Conservation (phyloP, 2,797 vertebrate species). For the Spea hammondii region DNA sequence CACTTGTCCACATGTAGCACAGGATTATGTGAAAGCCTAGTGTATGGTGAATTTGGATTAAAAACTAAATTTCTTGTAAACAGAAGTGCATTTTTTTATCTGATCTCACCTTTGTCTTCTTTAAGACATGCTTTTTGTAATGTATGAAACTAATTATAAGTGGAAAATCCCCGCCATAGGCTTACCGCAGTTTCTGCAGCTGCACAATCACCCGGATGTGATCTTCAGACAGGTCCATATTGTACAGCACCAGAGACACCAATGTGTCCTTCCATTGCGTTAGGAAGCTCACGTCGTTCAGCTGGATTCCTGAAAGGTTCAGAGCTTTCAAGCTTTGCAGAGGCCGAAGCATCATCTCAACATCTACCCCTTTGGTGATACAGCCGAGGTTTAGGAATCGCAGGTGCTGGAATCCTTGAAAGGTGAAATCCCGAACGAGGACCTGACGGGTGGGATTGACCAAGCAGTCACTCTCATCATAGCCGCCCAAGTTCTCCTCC, state of each 20-base stretch:
- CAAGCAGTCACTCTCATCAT: slow-evolving; percentile 76
- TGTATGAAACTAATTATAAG: too few species aligned
- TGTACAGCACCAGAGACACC: slow-evolving; percentile 92
- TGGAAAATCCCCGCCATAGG: neutral
- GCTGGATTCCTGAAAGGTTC: slow-evolving; percentile 86
- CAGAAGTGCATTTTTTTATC: too few species aligned
- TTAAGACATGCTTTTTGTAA: too few species aligned
- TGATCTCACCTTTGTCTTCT: too few species aligned
- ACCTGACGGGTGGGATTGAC: slow-evolving; percentile 80
- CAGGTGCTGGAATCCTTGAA: slow-evolving; percentile 88
- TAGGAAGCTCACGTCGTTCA: slow-evolving; percentile 82
- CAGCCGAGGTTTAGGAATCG: slow-evolving; percentile 88
- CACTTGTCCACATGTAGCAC: too few species aligned
- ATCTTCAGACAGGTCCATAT: slow-evolving; percentile 91
- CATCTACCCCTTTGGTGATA: slow-evolving; percentile 81
- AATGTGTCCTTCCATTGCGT: slow-evolving; percentile 89
- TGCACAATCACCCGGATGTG: slow-evolving; percentile 82
- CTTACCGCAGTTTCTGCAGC: slow-evolving; percentile 86
- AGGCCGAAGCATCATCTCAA: slow-evolving; percentile 82
- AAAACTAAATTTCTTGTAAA: too few species aligned
- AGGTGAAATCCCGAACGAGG: slow-evolving; percentile 87
- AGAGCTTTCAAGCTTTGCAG: slow-evolving; percentile 81
- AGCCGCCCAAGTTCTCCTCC: slow-evolving; percentile 82
- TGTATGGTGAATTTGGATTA: too few species aligned
- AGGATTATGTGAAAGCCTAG: too few species aligned